Evolutionary conservation across 2,113 vertebrate genomes (phyloP), one percentile per base, ranked within the genome.

Genomic region (Struthidea cinerea): DNA sequence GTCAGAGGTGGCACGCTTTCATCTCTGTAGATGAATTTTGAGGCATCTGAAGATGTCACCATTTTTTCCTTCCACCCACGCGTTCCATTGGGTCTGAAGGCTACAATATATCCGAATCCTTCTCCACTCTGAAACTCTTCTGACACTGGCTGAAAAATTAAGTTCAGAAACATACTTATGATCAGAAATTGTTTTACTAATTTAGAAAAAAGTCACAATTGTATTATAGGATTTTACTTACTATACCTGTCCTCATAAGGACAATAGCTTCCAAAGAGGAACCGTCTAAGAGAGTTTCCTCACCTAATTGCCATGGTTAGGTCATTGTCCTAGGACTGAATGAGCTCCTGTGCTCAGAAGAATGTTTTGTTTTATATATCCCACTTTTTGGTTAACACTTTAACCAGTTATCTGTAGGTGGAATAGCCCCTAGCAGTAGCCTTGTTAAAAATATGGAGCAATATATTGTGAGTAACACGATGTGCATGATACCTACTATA

Each of bases 91-190:
- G 99, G 99, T 53, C 99, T 98, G 93, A 99, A 99, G 3, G 99
- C 99, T 63, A 99, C 99, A 23, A 99, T 99, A 69, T 99, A 99
- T 19, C 99, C 99, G 16, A 99, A 99, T 64, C 99, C 99, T 96
- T 99, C 99, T 24, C 99, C 99, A 24, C 99, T 99, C 94, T 99
- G 99, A 97, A 99, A 99, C 94, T 99, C 99, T 97, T 99, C 99
- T 16, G 99, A 99, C 9, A 99, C 98, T 27, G 99, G 99, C 99
- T 99, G 90, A 81, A 98, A 97, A 79, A 79, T 33, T 73, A 89
- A 85, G 8, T 44, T 70, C 6, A 65, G 14, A 61, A 70, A n/a
- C 4, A 30, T 61, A 47, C 73, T 85, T 91, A 50, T 78, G 9
- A 53, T 85, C 16, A 53, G 50, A 35, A 23, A 16, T 30, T 14